A percentile compares a stretch with the other conserved stretches of the same genome.
phyloP scores from a whole-genome alignment of 2,113 vertebrate species.

The Neodontobutis hainanensis region DNA sequence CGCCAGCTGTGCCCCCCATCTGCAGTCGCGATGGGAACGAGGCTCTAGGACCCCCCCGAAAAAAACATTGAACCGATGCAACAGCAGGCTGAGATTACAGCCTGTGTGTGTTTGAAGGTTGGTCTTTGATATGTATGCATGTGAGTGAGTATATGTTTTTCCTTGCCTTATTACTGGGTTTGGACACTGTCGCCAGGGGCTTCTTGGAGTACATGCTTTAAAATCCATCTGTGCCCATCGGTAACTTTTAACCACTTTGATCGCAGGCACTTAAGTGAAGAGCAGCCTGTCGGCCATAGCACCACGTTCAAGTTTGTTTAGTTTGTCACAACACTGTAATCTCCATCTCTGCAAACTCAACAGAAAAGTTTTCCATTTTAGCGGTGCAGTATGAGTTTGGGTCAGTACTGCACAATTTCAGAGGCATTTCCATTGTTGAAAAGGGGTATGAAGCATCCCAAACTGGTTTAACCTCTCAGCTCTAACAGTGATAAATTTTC shows the following conservation, averaged over 20 bases:
- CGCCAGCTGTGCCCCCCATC: constrained; percentile 73
- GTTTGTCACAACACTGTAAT: constrained; percentile 12
- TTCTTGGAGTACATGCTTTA: background rate
- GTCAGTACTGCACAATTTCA: background rate
- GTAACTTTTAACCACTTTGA: constrained; percentile 48
- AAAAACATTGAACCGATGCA: constrained; percentile 35
- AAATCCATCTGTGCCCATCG: constrained; percentile 34
- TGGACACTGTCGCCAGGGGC: constrained; percentile 42
- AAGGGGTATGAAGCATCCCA: too few relatives aligned
- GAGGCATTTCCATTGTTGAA: background rate
- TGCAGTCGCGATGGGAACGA: constrained; percentile 43
- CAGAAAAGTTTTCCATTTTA: background rate
- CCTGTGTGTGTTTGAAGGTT: constrained; percentile 47
- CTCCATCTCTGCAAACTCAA: background rate
- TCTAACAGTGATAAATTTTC: too few relatives aligned
- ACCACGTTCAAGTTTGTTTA: constrained; percentile 9
- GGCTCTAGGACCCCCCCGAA: constrained; percentile 35
- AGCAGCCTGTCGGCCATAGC: constrained; percentile 19
- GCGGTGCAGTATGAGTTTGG: too few relatives aligned
- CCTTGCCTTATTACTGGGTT: constrained; percentile 29
- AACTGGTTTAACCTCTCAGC: too few relatives aligned
- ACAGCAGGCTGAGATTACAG: constrained; percentile 39
- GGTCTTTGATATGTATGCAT: constrained; percentile 39
- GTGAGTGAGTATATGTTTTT: constrained; percentile 11
- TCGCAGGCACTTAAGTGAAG: constrained; percentile 41